These are phyloP conservation scores for Pitangus sulphuratus DNA, from an alignment of 2,797 vertebrate genomes.

Conservation along the genomic window DNA sequence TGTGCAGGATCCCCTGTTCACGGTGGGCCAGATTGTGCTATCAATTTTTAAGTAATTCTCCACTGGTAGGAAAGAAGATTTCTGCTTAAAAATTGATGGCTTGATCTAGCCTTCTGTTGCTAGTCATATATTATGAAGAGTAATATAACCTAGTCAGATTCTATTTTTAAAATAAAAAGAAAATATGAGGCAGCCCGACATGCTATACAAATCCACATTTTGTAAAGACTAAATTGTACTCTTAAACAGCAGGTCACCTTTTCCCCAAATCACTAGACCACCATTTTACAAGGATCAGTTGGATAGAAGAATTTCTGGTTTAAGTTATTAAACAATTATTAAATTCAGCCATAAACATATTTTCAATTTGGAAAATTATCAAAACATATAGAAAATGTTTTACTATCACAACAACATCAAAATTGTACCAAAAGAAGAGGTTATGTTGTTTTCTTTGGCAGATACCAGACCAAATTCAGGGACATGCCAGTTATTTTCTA, in stretches of 20 bases:
- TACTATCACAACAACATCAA: neutral
- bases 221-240: neutral
- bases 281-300: neutral
- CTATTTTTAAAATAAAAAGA: neutral
- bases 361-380: neutral
- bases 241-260: neutral
- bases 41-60: slow-evolving; percentile 56
- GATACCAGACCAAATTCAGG: neutral
- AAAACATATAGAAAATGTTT: neutral
- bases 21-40: slow-evolving; percentile 35
- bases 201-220: neutral
- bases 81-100: slow-evolving; percentile 57
- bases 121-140: slow-evolving; percentile 11
- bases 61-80: neutral
- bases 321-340: neutral
- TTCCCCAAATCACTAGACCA: neutral
- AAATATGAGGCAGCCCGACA: neutral
- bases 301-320: neutral
- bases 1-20: neutral
- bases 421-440: neutral
- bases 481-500: neutral
- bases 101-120: slow-evolving; percentile 15
- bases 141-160: neutral
- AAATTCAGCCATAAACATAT: neutral
- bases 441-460: neutral